Conservation (phyloP, 2,888 invertebrate species). For the Melanotus villosus region DNA sequence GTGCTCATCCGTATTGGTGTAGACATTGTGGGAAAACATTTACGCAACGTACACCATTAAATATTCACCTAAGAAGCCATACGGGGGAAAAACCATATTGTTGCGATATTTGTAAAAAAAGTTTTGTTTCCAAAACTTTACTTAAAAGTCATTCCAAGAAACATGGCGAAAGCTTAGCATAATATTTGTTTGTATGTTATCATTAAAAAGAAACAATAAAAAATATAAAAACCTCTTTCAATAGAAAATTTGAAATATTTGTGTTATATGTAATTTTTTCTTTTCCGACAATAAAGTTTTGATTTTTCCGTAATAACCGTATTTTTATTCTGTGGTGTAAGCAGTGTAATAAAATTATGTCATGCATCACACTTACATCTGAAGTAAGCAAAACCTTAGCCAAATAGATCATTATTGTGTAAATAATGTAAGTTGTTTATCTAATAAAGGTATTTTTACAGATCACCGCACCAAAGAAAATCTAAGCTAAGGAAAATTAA, state of each 20-base stretch:
- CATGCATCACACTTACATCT: too few relatives aligned
- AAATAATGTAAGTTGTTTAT: not conserved
- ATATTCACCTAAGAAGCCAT: constrained; percentile 72
- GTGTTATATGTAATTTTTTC: too few relatives aligned
- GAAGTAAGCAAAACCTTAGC: too few relatives aligned
- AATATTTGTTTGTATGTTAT: too few relatives aligned
- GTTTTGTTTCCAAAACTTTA: constrained; percentile 70
- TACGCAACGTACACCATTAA: constrained; percentile 64
- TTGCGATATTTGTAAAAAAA: constrained; percentile 72
- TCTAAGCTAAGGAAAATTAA: not conserved
- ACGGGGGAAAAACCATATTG: constrained; percentile 69
- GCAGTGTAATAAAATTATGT: too few relatives aligned
- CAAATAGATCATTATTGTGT: too few relatives aligned
- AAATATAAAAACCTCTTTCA: too few relatives aligned
- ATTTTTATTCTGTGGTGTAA: too few relatives aligned
- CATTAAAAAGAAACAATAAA: too few relatives aligned
- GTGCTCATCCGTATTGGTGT: constrained; percentile 65
- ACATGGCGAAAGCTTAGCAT: not conserved
- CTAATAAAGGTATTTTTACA: constrained; percentile 17
- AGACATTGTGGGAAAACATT: constrained; percentile 63
- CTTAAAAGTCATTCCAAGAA: not conserved
- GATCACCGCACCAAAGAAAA: not conserved
- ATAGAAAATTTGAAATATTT: too few relatives aligned
- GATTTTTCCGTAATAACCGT: too few relatives aligned
- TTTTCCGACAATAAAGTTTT: too few relatives aligned